Base-by-base conservation (phyloP, 2,113 vertebrate genomes). In the Furnarius figulus region DNA sequence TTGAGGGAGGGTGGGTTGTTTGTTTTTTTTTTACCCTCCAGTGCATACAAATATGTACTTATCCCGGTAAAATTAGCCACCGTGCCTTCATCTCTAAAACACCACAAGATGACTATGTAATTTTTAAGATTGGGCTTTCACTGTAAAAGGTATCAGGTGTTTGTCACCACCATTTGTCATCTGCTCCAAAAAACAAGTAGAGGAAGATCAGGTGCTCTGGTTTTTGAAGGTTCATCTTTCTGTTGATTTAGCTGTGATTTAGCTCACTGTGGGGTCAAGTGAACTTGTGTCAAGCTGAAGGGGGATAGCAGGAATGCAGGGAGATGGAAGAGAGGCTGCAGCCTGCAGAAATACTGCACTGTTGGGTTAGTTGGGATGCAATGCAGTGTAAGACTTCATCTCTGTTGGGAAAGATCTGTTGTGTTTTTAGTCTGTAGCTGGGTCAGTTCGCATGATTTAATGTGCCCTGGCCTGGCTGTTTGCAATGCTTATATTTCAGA, bases 371-470 rank as follows among this genome's bases (percentile, higher is more conserved):
- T 52, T 20, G 50, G 62, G 52, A 39, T 66, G 46, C 19, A 9
- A 0, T 22, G 46, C 19, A 9, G 0, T 22, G 42, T 53, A 21
- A 79, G 89, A 18, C 0, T 1, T 70, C 28, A 22, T 25, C 50
- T 71, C 13, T 24, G 6, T 17, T 86, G 35, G n/a, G 68, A 93
- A 93, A 86, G 35, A 84, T 23, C 42, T 71, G 30, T 40, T 85
- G 58, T 76, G 35, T 35, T 90, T 50, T 67, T 62, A 52, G 24
- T 73, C 85, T 33, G 10, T 73, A 35, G 40, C 61, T 42, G 50
- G 47, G 58, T 87, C 27, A 19, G 3, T 67, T 42, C 58, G 15
- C 44, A 52, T 87, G 63, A 76, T 67, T 80, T 47, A 24, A 7
- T 77, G 22, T 77, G 53, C 28, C 13, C 21, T 81, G 18, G 16